A percentile compares a stretch with the other conserved stretches of the same genome.
These are phyloP conservation scores for Hippocampus comes DNA, from an alignment of 2,113 vertebrate genomes.

Conservation along the genomic window DNA sequence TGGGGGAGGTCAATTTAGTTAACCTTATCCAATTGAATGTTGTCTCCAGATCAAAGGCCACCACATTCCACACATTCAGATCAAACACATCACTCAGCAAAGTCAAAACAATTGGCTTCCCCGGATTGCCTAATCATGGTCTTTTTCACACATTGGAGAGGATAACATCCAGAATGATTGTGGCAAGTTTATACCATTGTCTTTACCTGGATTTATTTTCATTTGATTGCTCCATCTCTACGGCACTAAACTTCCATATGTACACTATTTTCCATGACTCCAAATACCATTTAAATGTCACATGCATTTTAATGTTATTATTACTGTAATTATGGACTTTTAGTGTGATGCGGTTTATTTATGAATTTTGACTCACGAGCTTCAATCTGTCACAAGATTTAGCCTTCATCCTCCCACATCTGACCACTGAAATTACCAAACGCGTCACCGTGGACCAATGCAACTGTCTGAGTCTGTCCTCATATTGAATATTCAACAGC, in stretches of 20 bases:
- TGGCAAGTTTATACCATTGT: constrained; percentile 6
- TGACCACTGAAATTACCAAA: too few relatives aligned
- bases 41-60: constrained; percentile 73
- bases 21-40: constrained; percentile 73
- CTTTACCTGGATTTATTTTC: constrained; percentile 10
- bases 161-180: constrained; percentile 25
- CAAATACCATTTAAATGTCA: too few relatives aligned
- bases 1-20: constrained; percentile 70
- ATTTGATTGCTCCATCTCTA: neutral
- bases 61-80: constrained; percentile 63
- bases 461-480: too few relatives aligned
- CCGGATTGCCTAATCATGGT: constrained; percentile 53
- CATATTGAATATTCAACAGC: too few relatives aligned
- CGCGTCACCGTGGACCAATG: too few relatives aligned
- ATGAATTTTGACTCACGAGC: too few relatives aligned
- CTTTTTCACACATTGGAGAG: constrained; percentile 48
- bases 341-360: too few relatives aligned
- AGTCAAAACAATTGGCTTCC: constrained; percentile 67
- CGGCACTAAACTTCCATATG: neutral
- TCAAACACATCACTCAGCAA: constrained; percentile 61
- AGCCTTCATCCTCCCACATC: too few relatives aligned
- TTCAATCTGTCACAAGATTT: too few relatives aligned
- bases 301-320: too few relatives aligned
- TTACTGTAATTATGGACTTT: too few relatives aligned
- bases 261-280: constrained; percentile 1